Conservation (phyloP, 2,888 invertebrate genomes). For the Platycnemis pennipes region DNA sequence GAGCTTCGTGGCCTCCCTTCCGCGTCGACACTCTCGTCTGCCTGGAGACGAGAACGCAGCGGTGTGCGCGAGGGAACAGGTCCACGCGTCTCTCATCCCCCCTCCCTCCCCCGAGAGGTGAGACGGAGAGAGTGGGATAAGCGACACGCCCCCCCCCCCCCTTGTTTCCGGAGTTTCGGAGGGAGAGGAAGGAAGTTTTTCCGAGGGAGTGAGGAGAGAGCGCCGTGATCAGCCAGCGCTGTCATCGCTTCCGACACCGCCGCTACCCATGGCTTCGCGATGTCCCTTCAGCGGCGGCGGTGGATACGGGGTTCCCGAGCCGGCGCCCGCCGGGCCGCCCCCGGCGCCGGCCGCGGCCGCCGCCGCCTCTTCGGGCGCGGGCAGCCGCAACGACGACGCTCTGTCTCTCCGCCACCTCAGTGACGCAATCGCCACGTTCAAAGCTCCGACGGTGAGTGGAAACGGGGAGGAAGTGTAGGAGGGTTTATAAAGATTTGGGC, state of each 20-base stretch:
- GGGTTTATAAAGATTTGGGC: not conserved
- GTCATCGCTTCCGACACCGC: constrained; percentile 78
- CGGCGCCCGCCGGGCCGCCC: not conserved
- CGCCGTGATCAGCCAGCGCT: constrained; percentile 83
- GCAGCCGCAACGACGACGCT: constrained; percentile 81
- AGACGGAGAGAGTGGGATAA: too few species aligned
- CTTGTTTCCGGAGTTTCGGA: too few species aligned
- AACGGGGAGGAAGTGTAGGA: not conserved
- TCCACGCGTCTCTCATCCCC: not conserved
- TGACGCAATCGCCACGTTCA: constrained; percentile 89
- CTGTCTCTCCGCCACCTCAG: constrained; percentile 89
- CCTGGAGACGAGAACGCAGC: not conserved
- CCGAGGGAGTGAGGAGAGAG: not conserved
- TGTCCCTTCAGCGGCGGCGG: constrained; percentile 45
- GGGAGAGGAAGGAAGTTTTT: too few species aligned
- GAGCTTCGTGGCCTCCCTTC: too few species aligned
- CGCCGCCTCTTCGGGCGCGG: not conserved
- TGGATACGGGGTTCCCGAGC: not conserved
- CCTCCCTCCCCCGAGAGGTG: not conserved
- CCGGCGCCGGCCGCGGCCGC: not conserved
- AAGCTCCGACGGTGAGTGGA: constrained; percentile 89
- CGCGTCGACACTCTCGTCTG: not conserved
- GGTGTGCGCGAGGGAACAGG: not conserved
- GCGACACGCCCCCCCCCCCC: not conserved
- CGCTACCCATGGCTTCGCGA: constrained; percentile 74